Evolutionary conservation across 2,113 vertebrate genomes (phyloP), one percentile per base, ranked within the genome.

Genomic region (Seriola dumerili): DNA sequence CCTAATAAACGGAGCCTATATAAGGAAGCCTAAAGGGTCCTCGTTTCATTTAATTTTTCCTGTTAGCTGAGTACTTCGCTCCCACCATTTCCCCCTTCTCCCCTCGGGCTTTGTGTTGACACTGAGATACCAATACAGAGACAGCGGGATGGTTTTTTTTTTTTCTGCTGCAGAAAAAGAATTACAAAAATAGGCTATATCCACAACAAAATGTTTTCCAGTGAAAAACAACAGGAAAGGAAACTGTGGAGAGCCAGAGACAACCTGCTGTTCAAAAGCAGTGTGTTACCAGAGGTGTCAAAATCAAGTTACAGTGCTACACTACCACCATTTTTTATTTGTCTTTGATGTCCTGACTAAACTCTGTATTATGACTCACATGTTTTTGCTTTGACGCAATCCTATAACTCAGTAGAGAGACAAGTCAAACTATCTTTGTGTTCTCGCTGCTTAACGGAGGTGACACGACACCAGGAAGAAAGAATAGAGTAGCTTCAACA

Each of bases 31-130:
- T 83, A 54, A 83, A 89, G 72, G 82, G 48, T 80, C 29, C 38
- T 85, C 16, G 44, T 83, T 75, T 91, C 76, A 86, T 83, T 85
- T 77, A 74, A 84, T 80, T 85, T 50, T n/a, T 79, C 57, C 59
- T 70, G 84, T 85, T 67, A 80, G 65, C 19, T 36, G 50, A 78
- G 61, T 57, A 38, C 68, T 81, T 87, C n/a, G 73, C 21, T 81
- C 55, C 57, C 11, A 5, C 64, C 62, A 74, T 78, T 88, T 87
- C 83, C 57, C 48, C 72, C 55, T 34, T 42, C 76, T 62, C 67
- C 66, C 76, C 71, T 54, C 14, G 19, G 57, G 69, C 64, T 75
- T 36, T 11, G 40, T 67, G 68, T 77, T 76, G 72, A 78, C 52
- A 66, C n/a, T 44, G 32, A 48, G 59, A 2, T 54, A 52, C 50